phyloP scores from a whole-genome alignment of 1,140 invertebrate genomes.

The Euwallacea similis region DNA sequence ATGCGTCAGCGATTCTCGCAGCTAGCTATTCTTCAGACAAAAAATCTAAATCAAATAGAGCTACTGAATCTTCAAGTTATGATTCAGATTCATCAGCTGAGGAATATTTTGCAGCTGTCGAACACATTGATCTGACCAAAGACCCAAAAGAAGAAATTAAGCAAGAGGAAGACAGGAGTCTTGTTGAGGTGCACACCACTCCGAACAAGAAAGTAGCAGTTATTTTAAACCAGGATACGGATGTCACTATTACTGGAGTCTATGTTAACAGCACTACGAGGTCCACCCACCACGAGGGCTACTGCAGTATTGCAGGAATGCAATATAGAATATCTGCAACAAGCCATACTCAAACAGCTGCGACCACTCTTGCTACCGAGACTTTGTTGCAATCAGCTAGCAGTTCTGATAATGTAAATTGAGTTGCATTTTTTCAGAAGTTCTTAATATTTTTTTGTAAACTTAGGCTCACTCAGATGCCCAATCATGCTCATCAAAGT shows the following conservation, averaged over 20 bases:
- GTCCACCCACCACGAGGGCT: slow-evolving; percentile 77
- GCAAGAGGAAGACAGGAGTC: slow-evolving; percentile 57
- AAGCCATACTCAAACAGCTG: slow-evolving; percentile 75
- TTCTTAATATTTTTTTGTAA: background rate
- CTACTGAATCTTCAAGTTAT: slow-evolving; percentile 56
- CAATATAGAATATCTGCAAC: slow-evolving; percentile 78
- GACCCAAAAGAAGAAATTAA: slow-evolving; percentile 55
- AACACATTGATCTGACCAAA: slow-evolving; percentile 55
- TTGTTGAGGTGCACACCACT: slow-evolving; percentile 60
- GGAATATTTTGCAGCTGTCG: slow-evolving; percentile 41
- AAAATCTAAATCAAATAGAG: slow-evolving; percentile 61
- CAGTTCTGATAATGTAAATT: slow-evolving; percentile 56
- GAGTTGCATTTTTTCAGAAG: background rate
- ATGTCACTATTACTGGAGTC: slow-evolving; percentile 83
- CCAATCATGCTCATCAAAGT: slow-evolving; percentile 57
- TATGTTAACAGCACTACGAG: slow-evolving; percentile 72
- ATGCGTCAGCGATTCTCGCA: slow-evolving; percentile 88
- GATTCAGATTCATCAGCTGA: slow-evolving; percentile 59
- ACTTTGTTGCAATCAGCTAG: slow-evolving; percentile 51
- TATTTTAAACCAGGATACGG: slow-evolving; percentile 80
- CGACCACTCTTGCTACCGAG: slow-evolving; percentile 72
- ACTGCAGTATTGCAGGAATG: slow-evolving; percentile 79
- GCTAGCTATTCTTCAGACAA: slow-evolving; percentile 84
- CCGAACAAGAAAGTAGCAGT: slow-evolving; percentile 64
- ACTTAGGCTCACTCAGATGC: slow-evolving; percentile 47